Evolutionary conservation across 2,113 vertebrate species (phyloP), one percentile per base, ranked within the genome.

Genomic region (Neotoma lepida): DNA sequence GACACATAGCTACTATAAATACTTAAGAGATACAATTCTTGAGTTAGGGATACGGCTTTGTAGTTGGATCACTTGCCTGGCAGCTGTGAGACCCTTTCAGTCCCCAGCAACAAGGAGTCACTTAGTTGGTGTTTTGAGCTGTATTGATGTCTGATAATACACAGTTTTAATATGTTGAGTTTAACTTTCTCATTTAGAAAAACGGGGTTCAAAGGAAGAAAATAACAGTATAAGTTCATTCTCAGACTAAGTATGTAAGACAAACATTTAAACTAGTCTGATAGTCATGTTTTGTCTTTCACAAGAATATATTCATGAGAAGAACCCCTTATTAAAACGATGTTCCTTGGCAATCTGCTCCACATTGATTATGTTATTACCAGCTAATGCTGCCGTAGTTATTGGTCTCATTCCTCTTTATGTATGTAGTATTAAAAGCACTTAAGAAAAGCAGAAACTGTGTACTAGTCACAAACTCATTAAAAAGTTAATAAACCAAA

Each of bases 391-490:
- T 95, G 96, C 93, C 8, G 77, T 88, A 92, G 86, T 85, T 89
- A 49, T 58, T 93, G 49, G 24, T 84, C 89, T 78, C 74, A 39
- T 89, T 95, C 93, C 74, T 64, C 39, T 30, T 80, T 70, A 84
- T n/a, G 1, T 95, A 91, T 89, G 13, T 86, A 95, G n/a, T 89
- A 77, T 92, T 96, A 92, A 97, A 95, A 94, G 28, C n/a, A 93
- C 26, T 63, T 82, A 78, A 73, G 9, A 95, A 81, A 96, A 91
- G 73, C 71, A 39, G 74, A 94, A 64, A 86, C 30, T 84, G 71
- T 95, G 9, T 90, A 86, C 64, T 61, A 54, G 66, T 70, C 61
- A 92, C 44, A 93, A 77, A 93, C 94, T 70, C 74, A 46, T 70
- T 86, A 76, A 95, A n/a, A 88, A 93, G 28, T 96, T 94, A 87